Conservation (phyloP, 2,113 vertebrate species). For the Parus major region DNA sequence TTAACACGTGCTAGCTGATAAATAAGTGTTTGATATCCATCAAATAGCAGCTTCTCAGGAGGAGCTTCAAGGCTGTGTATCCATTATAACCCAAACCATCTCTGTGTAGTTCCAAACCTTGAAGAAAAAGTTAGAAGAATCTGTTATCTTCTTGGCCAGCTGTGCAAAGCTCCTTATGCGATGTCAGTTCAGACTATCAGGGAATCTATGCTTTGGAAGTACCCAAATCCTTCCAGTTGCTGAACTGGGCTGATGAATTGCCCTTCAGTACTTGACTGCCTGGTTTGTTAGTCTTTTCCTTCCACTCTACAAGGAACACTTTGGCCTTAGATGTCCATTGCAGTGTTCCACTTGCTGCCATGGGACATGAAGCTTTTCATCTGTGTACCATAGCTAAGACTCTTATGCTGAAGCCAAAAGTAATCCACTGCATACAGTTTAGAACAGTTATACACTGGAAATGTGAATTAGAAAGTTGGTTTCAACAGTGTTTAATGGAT, state of each 20-base stretch:
- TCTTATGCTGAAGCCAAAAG: background rate
- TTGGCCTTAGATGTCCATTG: background rate
- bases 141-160: background rate
- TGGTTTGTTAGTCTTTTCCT: background rate
- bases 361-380: background rate
- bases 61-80: background rate
- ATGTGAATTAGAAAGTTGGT: background rate
- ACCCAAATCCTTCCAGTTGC: background rate
- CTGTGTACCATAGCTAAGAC: background rate
- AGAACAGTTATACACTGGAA: background rate
- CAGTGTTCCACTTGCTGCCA: fast-evolving
- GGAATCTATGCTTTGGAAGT: background rate
- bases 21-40: background rate
- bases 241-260: background rate
- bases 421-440: background rate
- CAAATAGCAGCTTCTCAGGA: background rate
- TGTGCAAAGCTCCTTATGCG: background rate
- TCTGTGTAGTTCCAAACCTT: background rate
- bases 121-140: background rate
- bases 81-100: background rate
- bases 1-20: background rate
- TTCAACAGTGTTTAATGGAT: background rate
- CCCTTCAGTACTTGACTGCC: background rate
- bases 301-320: background rate
- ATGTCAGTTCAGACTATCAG: background rate